Conservation (phyloP, 2,888 invertebrate species). For the Ormyrus thymus region DNA sequence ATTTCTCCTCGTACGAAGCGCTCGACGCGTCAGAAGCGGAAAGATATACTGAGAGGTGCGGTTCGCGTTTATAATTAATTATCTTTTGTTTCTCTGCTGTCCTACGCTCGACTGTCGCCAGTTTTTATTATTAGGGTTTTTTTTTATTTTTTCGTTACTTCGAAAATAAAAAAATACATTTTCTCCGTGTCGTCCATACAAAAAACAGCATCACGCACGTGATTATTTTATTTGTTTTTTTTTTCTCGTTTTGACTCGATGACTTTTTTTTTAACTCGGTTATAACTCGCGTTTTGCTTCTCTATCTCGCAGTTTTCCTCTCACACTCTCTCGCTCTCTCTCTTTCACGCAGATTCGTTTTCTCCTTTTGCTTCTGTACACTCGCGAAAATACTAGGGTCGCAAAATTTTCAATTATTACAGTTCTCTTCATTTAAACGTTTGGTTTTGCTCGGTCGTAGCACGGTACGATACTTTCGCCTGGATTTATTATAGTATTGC, state of each 20-base stretch:
- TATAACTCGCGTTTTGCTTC: conserved; percentile 46
- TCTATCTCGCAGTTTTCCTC: conserved; percentile 37
- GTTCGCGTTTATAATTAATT: conserved; percentile 45
- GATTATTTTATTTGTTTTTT: conserved; percentile 57
- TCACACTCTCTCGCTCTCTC: conserved; percentile 19
- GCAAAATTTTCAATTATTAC: conserved; percentile 42
- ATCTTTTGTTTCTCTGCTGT: conserved; percentile 25
- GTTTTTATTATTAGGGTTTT: conserved; percentile 29
- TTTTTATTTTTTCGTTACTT: conserved; percentile 52
- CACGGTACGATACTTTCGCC: conserved; percentile 53
- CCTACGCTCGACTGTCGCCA: conserved; percentile 47
- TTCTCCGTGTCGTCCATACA: conserved; percentile 64
- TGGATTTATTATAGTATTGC: neutral
- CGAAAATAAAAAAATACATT: conserved; percentile 70
- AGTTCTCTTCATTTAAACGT: conserved; percentile 19
- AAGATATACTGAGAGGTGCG: conserved; percentile 40
- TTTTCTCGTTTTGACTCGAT: conserved; percentile 55
- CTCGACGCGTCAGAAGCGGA: conserved; percentile 48
- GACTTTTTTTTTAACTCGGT: conserved; percentile 38
- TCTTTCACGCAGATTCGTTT: conserved; percentile 19
- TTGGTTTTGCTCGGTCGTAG: conserved; percentile 45
- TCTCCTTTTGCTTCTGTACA: conserved; percentile 56
- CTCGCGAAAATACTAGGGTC: conserved; percentile 61
- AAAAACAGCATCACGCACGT: conserved; percentile 66
- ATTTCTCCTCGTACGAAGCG: conserved; percentile 20